These are phyloP conservation scores for Caretta caretta DNA, from an alignment of 2,113 vertebrate species.

Conservation along the genomic window DNA sequence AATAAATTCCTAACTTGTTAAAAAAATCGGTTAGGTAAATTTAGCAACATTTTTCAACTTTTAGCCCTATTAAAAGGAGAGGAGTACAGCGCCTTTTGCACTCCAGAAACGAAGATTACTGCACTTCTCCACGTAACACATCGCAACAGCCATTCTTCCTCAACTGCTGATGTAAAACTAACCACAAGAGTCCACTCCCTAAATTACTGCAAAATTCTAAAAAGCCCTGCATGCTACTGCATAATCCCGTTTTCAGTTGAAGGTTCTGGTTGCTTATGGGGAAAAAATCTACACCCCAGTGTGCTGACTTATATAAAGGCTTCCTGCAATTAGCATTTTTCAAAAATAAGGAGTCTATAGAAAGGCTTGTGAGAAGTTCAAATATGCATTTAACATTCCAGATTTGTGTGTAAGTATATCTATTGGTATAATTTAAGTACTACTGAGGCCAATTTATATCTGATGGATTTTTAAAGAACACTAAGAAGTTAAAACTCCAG, in stretches of 20 bases:
- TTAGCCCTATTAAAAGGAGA: not conserved
- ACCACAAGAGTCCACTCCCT: not conserved
- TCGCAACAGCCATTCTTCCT: not conserved
- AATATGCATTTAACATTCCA: conserved; percentile 5
- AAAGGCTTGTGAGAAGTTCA: not conserved
- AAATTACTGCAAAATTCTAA: not conserved
- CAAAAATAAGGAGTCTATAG: not conserved
- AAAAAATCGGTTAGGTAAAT: not conserved
- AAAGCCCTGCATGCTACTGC: not conserved
- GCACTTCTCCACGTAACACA: not conserved
- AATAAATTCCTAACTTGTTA: not conserved
- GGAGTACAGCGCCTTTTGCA: not conserved
- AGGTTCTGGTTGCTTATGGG: not conserved
- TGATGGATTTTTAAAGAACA: not conserved
- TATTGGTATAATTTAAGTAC: not conserved
- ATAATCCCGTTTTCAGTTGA: conserved; percentile 6
- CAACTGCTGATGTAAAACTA: not conserved
- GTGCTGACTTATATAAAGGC: not conserved
- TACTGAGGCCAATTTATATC: not conserved
- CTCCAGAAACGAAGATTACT: not conserved
- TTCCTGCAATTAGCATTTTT: not conserved
- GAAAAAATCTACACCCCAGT: not conserved
- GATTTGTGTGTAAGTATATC: not conserved
- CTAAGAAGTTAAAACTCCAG: conserved; percentile 11
- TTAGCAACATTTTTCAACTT: conserved; percentile 20